Conservation (phyloP, 37 sponge, comb jelly and placozoan genomes). For the Oscarella lobularis region DNA sequence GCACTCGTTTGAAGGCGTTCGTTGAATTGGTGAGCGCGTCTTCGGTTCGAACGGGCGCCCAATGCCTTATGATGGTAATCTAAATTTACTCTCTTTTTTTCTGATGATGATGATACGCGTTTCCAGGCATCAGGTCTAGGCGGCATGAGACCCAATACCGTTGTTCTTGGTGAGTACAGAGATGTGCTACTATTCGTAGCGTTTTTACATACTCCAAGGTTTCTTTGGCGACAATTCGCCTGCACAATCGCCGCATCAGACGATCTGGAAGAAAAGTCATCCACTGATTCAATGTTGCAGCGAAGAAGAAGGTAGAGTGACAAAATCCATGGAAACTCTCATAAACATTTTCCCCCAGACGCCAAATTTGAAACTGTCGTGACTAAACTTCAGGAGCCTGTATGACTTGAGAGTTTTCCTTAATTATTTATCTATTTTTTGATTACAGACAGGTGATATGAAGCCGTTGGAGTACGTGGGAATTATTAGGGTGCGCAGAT, state of each 20-base stretch:
- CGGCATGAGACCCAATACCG: conserved; percentile 98
- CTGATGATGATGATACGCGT: neutral
- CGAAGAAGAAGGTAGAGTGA: no score
- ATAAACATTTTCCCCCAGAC: no score
- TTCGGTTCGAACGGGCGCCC: conserved; percentile 57
- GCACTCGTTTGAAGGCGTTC: conserved; percentile 82
- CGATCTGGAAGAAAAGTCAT: neutral
- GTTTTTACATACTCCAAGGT: no score
- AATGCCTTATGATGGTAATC: conserved; percentile 53
- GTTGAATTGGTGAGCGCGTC: conserved; percentile 74
- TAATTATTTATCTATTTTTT: neutral
- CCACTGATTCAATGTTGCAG: neutral
- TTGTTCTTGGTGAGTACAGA: conserved; percentile 72
- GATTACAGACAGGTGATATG: conserved; percentile 27
- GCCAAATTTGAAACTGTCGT: no score
- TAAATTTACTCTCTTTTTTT: neutral
- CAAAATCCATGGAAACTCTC: no score
- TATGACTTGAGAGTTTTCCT: conserved; percentile 2
- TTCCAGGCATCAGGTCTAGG: conserved; percentile 89
- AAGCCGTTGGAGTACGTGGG: conserved; percentile 40
- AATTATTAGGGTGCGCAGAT: conserved; percentile 25
- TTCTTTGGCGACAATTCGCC: no score
- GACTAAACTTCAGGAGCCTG: no score
- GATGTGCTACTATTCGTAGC: neutral
- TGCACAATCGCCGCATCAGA: no score